Base-by-base conservation (phyloP, 2,113 vertebrate genomes). In the Chionis minor region DNA sequence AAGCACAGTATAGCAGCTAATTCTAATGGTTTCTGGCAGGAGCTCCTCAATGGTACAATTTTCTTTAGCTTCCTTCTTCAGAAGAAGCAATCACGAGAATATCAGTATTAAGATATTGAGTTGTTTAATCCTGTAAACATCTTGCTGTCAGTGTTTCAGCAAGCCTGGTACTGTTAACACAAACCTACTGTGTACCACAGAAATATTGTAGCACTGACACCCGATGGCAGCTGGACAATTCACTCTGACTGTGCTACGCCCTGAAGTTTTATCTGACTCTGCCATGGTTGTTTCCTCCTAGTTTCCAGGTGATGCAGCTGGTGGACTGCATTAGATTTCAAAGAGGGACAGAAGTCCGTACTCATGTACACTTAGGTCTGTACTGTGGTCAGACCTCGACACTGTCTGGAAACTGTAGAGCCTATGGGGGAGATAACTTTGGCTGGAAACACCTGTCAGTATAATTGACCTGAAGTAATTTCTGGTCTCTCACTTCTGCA, bases 401-500 rank as follows among this genome's bases (percentile, higher is more conserved):
- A n/a, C 62, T 40, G 23, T 15, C 30, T 81, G 5, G 0, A 56
- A 80, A 51, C 3, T 0, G 0, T 27, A 32, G 32, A 19, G 15
- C 8, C 38, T 67, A 23, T 23, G 27, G 2, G 18, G 35, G 4
- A 54, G 9, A 18, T 11, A 26, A 16, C 5, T 67, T 56, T 51
- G 80, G 3, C 19, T 81, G 40, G 33, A 86, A 66, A 8, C 45
- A 33, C 4, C 15, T 83, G 30, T 21, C 5, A 3, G 12, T 28
- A 55, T 38, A 54, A 71, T 5, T 55, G 18, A 4, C 49, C 17
- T 17, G 20, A 88, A 15, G 12, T 65, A 26, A 80, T 40, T 82
- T 77, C 75, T 82, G 8, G 8, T 66, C 10, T 75, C 7, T 16
- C 1, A 0, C 1, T 0, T 32, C 27, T 59, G 32, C 28, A 56